Base-by-base conservation (phyloP, 2,113 vertebrate species). In the Limnothrissa miodon region DNA sequence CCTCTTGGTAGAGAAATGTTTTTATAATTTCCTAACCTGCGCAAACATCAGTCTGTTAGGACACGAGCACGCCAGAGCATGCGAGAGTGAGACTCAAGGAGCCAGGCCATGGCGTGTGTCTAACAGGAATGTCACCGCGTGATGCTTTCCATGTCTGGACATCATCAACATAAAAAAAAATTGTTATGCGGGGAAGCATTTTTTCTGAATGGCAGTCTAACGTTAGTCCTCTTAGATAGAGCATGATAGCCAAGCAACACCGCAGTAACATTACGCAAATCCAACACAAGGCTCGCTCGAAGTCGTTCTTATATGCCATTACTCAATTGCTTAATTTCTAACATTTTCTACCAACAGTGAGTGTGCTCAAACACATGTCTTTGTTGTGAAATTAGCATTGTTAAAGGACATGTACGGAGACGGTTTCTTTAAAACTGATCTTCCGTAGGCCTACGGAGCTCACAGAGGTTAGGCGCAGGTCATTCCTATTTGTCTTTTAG, bases 111-210 rank as follows among this genome's bases (percentile, higher is more conserved):
- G 66, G 66, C 33, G 66, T 36, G 66, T 6, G 59, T 74, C 11
- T 53, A 53, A 70, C 62, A 15, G 66, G 66, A 36, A 74, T 74
- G 66, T 74, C 66, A 74, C 15, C 66, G 11, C 66, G 29, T 74
- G 29, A 36, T 74, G 66, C 33, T 74, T 74, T 33, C 66, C 66
- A 56, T 56, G 33, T 74, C 66, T 74, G 66, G 66, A 15, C 11
- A 74, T 74, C 66, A 74, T 74, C 66, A 74, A 33, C 66, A 36
- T 74, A 11, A 4, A 36, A 74, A 15, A 74, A 39, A 10, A 17
- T 74, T 74, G 66, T 74, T 74, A 74, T 74, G 66, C 13, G 4
- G 66, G 36, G 66, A 4, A 74, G 36, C 29, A 74, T 33, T 33
- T 17, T 15, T 17, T 39, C 66, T 74, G 11, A 36, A 74, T 17